These are phyloP conservation scores for Linnaemya vulpina DNA, from an alignment of 2,888 invertebrate genomes.

Conservation along the genomic window DNA sequence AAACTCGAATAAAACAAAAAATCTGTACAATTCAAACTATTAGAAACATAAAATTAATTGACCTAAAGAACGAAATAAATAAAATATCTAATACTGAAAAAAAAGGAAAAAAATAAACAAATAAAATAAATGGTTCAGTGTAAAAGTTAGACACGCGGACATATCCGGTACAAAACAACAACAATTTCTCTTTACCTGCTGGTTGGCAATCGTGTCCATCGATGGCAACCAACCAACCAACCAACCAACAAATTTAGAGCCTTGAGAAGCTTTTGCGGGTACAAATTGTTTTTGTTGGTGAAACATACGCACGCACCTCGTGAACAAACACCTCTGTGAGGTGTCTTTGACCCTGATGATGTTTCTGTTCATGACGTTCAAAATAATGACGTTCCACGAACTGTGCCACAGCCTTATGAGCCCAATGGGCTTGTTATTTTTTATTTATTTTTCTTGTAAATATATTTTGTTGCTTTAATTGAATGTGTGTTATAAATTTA, in stretches of 20 bases:
- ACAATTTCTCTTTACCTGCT: neutral
- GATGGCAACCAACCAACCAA: too few species aligned
- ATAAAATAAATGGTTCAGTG: neutral
- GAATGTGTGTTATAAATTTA: neutral
- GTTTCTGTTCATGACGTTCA: constrained; percentile 5
- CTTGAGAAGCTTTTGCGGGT: neutral
- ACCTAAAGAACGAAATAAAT: constrained; percentile 4
- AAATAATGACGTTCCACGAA: constrained; percentile 29
- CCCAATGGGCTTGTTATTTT: neutral
- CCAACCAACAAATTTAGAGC: neutral
- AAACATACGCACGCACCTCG: neutral
- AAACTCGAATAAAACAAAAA: neutral
- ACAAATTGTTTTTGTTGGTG: neutral
- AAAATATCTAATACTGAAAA: neutral
- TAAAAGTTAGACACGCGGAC: neutral
- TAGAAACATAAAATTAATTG: neutral
- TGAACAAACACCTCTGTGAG: neutral
- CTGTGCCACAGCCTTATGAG: neutral
- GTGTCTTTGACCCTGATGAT: constrained; percentile 40
- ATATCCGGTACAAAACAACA: neutral
- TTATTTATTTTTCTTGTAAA: neutral
- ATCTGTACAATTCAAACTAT: neutral
- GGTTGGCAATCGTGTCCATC: neutral
- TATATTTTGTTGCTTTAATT: constrained; percentile 4
- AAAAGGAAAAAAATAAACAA: neutral